Conservation (phyloP, 1,140 invertebrate species). For the Fopius arisanus region DNA sequence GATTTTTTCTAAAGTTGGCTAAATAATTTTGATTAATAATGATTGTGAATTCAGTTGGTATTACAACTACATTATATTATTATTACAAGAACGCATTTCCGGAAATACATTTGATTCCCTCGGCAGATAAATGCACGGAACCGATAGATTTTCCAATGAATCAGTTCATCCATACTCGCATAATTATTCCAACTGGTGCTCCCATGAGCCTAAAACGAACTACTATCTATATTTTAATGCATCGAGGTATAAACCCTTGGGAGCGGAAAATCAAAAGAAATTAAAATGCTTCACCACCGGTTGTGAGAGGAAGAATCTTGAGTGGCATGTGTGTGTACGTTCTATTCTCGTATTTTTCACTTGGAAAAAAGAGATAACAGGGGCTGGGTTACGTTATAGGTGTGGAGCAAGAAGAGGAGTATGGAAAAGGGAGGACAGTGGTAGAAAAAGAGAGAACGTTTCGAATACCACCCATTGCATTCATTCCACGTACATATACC, state of each 20-base stretch:
- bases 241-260: background rate
- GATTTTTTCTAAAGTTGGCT: too few species aligned
- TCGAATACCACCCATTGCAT: background rate
- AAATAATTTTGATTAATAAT: too few species aligned
- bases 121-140: background rate
- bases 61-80: too few species aligned
- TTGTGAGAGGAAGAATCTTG: background rate
- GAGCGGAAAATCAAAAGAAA: background rate
- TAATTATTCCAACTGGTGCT: background rate
- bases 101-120: background rate
- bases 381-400: background rate
- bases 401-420: background rate
- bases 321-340: constrained; percentile 2
- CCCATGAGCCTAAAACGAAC: background rate
- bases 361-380: background rate
- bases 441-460: background rate
- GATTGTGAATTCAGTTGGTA: too few species aligned
- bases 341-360: background rate
- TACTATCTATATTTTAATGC: background rate
- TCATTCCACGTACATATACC: background rate
- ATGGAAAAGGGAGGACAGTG: background rate
- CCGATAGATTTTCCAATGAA: background rate
- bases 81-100: too few species aligned
- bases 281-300: background rate
- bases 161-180: background rate